Evolutionary conservation across 2,888 invertebrate genomes (phyloP), one percentile per base, ranked within the genome.

Genomic region (Athrips mouffetella): DNA sequence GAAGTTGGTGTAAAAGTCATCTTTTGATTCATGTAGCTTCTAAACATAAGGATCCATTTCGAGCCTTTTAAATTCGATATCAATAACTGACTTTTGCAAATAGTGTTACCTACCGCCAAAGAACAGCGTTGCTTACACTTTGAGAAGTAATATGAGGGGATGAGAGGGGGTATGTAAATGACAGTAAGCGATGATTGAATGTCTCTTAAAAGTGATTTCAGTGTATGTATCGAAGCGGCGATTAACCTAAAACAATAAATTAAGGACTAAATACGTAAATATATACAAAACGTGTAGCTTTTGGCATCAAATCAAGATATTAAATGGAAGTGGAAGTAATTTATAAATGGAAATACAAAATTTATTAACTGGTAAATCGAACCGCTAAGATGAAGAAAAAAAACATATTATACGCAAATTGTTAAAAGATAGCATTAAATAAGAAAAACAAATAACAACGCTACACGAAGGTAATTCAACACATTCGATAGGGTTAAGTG

Each of bases 161-260:
- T 64, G 40, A 67, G 60, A 10, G 80, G 72, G 45, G 74, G 64
- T 62, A 77, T 70, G 59, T 78, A 76, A 52, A 79, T 59, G 37
- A 77, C 55, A 54, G 74, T 69, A 52, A 85, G 65, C 31, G 72
- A 79, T 62, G 83, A 65, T 55, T 78, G 73, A 60, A 80, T 61
- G 60, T 68, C 65, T 52, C 67, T 63, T 55, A 84, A 60, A 54
- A 82, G 61, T 54, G 72, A 71, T 62, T 80, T 79, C 63, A 88
- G 58, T 62, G 71, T 63, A 60, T 69, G 59, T 62, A 72, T 65
- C 67, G 86, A 76, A 63, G 83, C 77, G 81, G 69, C 70, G 84
- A 84, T 77, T 67, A 86, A 88, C 87, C 88, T 88, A 87, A 80
- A 88, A 88, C 87, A 86, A 84, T 71, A 76, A 71, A 70, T 56